Conservation (phyloP, 1,140 invertebrate genomes). For the Cyclargus thomasi region DNA sequence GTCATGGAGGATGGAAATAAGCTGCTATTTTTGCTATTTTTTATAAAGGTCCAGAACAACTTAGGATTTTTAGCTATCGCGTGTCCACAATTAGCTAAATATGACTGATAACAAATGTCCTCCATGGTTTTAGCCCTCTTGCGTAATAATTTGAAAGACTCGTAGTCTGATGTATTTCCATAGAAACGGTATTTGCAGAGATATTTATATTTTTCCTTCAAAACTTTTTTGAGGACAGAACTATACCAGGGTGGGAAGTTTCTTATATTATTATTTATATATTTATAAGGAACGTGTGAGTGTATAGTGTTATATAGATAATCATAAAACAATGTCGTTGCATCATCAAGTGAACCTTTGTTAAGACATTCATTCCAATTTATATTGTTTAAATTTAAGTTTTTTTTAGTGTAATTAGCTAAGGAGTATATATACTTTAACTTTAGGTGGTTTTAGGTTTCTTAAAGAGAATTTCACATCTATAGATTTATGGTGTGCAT, state of each 20-base stretch:
- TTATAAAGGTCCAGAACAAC: constrained; percentile 28
- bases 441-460: too few relatives aligned
- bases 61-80: constrained; percentile 20
- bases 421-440: too few relatives aligned
- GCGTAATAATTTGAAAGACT: constrained; percentile 22
- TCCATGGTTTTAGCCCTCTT: constrained; percentile 20
- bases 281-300: too few relatives aligned
- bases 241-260: constrained; percentile 28
- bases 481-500: too few relatives aligned
- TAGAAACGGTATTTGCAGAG: constrained; percentile 23
- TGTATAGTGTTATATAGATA: too few relatives aligned
- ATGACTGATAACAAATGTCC: constrained; percentile 16
- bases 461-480: too few relatives aligned
- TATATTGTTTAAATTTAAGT: too few relatives aligned
- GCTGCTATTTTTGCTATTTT: neutral
- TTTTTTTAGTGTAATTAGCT: too few relatives aligned
- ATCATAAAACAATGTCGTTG: too few relatives aligned
- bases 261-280: too few relatives aligned
- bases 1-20: neutral
- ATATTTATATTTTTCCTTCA: constrained; percentile 31
- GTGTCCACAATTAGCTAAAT: neutral
- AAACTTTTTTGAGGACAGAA: constrained; percentile 21
- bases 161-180: constrained; percentile 19
- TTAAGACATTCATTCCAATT: too few relatives aligned
- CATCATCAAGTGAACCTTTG: too few relatives aligned